Evolutionary conservation across 2,888 invertebrate genomes (phyloP).

Genomic region (Phragmatobia fuliginosa): DNA sequence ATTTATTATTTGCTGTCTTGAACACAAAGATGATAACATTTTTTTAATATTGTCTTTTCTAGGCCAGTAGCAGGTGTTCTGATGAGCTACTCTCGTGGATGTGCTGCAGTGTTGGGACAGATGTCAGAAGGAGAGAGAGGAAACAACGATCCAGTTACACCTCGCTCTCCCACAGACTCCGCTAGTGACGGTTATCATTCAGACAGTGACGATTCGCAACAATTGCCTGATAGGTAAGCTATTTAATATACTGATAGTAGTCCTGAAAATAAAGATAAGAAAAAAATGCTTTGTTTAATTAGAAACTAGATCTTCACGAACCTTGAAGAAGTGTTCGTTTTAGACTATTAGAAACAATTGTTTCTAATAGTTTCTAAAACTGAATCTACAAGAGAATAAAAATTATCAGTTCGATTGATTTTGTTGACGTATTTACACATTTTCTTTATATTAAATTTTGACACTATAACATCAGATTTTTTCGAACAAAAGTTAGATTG

Average conservation of each 20-base stretch:
- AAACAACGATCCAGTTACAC: slow-evolving; percentile 65
- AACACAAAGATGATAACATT: no score
- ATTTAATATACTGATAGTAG: background rate
- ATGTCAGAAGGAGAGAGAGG: slow-evolving; percentile 87
- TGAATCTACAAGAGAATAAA: background rate
- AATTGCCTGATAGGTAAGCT: slow-evolving; percentile 74
- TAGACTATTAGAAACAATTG: no score
- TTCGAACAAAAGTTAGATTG: background rate
- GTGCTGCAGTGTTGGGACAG: slow-evolving; percentile 91
- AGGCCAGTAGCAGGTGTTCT: slow-evolving; percentile 90
- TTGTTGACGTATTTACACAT: background rate
- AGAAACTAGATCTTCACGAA: background rate
- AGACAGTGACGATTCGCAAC: slow-evolving; percentile 89
- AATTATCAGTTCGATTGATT: background rate
- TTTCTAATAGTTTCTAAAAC: background rate
- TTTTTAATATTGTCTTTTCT: slow-evolving; percentile 56
- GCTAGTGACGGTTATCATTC: slow-evolving; percentile 94
- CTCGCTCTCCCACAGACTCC: slow-evolving; percentile 83
- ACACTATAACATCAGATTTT: background rate
- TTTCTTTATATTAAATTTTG: background rate
- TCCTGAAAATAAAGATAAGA: background rate
- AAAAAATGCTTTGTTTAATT: no score
- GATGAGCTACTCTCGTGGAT: slow-evolving; percentile 91
- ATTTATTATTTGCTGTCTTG: no score
- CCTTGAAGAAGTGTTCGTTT: no score